These are phyloP conservation scores for Penaeus japonicus DNA, from an alignment of 1,140 invertebrate species.

Conservation along the genomic window DNA sequence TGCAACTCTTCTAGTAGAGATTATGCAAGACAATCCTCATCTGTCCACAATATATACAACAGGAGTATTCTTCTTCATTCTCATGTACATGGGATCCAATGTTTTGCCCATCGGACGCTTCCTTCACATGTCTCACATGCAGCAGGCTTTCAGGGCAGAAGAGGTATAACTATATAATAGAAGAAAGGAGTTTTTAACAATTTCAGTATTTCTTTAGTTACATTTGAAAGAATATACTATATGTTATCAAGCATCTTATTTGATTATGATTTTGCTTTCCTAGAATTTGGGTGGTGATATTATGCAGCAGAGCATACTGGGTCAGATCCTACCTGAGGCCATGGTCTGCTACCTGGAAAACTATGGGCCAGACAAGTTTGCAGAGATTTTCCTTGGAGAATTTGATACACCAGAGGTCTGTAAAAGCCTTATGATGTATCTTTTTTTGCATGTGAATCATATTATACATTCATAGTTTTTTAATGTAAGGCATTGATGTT, in stretches of 20 bases:
- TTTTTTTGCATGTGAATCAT: not conserved
- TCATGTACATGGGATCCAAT: constrained; percentile 99
- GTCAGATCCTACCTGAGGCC: constrained; percentile 94
- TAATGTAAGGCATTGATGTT: constrained; percentile 70
- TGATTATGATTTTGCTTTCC: not conserved
- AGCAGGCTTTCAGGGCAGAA: constrained; percentile 90
- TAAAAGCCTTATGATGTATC: not conserved
- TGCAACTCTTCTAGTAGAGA: constrained; percentile 65
- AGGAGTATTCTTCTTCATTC: constrained; percentile 98
- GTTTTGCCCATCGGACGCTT: constrained; percentile 94
- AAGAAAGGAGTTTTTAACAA: no score
- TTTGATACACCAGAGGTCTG: constrained; percentile 95
- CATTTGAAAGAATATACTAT: no score
- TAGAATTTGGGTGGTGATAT: constrained; percentile 71
- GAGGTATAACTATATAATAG: constrained; percentile 73
- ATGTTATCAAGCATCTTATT: not conserved
- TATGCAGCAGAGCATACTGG: constrained; percentile 80
- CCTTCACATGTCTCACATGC: constrained; percentile 92
- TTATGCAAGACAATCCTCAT: constrained; percentile 95
- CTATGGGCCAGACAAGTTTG: constrained; percentile 97
- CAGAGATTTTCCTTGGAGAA: constrained; percentile 98
- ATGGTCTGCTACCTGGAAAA: constrained; percentile 99
- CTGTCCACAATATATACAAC: constrained; percentile 93
- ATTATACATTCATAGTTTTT: constrained; percentile 65
- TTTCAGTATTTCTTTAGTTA: no score